Conservation (phyloP, 2,888 invertebrate species). For the Latheticus oryzae region DNA sequence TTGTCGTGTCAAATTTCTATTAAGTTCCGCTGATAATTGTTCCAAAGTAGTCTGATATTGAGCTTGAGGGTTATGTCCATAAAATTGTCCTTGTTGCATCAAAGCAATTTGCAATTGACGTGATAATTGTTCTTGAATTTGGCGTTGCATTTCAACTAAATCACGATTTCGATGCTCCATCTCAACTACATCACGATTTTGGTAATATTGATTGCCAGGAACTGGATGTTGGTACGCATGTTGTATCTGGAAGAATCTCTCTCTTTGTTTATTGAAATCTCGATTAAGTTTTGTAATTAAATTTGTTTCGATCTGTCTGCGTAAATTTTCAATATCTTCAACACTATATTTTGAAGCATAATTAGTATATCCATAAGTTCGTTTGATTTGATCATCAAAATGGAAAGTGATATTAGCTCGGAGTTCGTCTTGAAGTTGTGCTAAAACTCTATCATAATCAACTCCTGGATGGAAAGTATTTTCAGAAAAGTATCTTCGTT, state of each 20-base stretch:
- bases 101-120: constrained; percentile 57
- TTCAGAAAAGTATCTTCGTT: constrained; percentile 52
- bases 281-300: constrained; percentile 55
- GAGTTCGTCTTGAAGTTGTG: constrained; percentile 57
- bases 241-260: constrained; percentile 21
- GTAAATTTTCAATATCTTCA: constrained; percentile 58
- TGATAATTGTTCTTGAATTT: constrained; percentile 55
- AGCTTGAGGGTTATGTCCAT: constrained; percentile 47
- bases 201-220: constrained; percentile 6
- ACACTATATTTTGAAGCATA: constrained; percentile 55
- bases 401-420: constrained; percentile 57
- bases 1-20: constrained; percentile 59
- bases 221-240: constrained; percentile 8
- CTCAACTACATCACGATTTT: constrained; percentile 41
- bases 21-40: constrained; percentile 59
- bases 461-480: constrained; percentile 36
- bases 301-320: constrained; percentile 59
- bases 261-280: constrained; percentile 49
- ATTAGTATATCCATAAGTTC: constrained; percentile 54
- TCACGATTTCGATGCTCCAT: too few species aligned
- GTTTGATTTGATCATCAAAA: constrained; percentile 57
- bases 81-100: constrained; percentile 46
- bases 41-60: constrained; percentile 53
- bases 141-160: constrained; percentile 48
- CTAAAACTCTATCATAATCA: constrained; percentile 54